Percentiles rank a stretch among this genome's conserved stretches.
phyloP scores from a whole-genome alignment of 2,797 vertebrate species.

The Diplodus puntazzo region DNA sequence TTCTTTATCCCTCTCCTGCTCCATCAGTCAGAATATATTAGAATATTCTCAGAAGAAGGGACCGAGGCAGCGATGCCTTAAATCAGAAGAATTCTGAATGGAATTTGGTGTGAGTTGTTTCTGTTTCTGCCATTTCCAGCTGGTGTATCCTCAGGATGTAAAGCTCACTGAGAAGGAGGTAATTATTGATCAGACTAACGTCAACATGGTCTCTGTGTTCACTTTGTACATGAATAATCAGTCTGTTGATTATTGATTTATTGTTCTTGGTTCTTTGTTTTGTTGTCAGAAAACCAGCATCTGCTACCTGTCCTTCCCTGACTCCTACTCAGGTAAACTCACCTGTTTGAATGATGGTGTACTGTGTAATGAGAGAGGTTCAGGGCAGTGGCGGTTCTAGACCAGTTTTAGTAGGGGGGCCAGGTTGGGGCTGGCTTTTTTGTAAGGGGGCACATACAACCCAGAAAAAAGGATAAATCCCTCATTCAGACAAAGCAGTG shows the following conservation, averaged over 20 bases:
- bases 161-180: conserved; percentile 96
- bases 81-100: conserved; percentile 5
- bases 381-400: too few species aligned
- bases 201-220: background rate
- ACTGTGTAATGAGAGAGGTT: background rate
- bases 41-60: too few species aligned
- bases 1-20: too few species aligned
- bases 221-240: background rate
- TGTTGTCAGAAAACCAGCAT: conserved; percentile 92
- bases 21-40: too few species aligned
- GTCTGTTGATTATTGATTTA: background rate
- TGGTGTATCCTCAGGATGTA: conserved; percentile 91
- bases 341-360: background rate
- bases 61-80: background rate
- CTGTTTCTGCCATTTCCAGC: conserved; percentile 76
- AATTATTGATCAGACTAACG: background rate
- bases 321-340: conserved; percentile 92
- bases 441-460: too few species aligned
- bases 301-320: conserved; percentile 96
- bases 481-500: too few species aligned
- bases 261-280: background rate
- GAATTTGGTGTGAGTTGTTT: background rate
- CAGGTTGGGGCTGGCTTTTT: too few species aligned
- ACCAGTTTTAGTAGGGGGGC: too few species aligned
- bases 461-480: too few species aligned